Conservation (phyloP, 2,888 invertebrate species). For the Sussaba pulchella region DNA sequence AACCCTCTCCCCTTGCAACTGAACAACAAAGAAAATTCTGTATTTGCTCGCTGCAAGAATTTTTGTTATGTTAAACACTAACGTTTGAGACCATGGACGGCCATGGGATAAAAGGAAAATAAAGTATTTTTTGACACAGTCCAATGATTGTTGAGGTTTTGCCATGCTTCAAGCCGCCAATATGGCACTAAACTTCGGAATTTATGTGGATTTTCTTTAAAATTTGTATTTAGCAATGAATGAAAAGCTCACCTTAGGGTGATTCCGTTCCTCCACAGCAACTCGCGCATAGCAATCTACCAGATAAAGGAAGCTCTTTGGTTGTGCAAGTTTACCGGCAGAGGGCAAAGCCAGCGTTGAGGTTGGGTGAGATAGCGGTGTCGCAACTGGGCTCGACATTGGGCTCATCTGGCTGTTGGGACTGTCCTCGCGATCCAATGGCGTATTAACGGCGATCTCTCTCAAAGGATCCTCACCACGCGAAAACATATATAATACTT, state of each 20-base stretch:
- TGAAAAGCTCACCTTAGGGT: conserved; percentile 87
- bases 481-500: conserved; percentile 87
- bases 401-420: conserved; percentile 84
- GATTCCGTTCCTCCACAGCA: conserved; percentile 90
- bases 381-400: conserved; percentile 82
- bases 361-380: conserved; percentile 82
- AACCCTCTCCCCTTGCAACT: too few relatives aligned
- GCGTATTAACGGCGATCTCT: conserved; percentile 84
- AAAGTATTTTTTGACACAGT: too few relatives aligned
- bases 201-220: too few relatives aligned
- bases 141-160: too few relatives aligned
- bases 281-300: conserved; percentile 90
- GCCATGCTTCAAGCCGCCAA: too few relatives aligned
- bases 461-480: conserved; percentile 87
- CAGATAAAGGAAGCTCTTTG: conserved; percentile 84
- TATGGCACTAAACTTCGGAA: too few relatives aligned
- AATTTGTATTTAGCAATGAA: too few relatives aligned
- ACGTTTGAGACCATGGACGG: too few relatives aligned
- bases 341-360: conserved; percentile 82
- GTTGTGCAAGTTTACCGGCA: conserved; percentile 79
- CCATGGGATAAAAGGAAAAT: too few relatives aligned
- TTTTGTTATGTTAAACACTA: too few relatives aligned
- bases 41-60: too few relatives aligned
- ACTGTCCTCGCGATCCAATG: conserved; percentile 82
- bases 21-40: too few relatives aligned